Conservation (phyloP, 2,113 vertebrate species). For the Pseudorhombus dupliciocellatus region DNA sequence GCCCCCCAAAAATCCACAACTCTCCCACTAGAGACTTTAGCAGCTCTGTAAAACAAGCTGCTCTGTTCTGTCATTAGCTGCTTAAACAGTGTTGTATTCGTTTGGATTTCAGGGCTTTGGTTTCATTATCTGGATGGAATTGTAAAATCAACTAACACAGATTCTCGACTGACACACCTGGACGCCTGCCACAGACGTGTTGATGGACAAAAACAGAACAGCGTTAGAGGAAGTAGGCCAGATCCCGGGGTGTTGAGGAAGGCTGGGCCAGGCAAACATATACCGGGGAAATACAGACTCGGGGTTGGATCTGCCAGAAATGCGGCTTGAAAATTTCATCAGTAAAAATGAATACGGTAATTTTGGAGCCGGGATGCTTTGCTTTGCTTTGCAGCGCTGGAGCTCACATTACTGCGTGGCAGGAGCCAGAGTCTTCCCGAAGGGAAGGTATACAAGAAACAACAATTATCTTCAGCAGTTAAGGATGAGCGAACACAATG, state of each 20-base stretch:
- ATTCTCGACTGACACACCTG: slow-evolving; percentile 32
- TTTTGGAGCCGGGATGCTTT: slow-evolving; percentile 35
- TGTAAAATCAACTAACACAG: slow-evolving; percentile 33
- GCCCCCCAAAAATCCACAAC: neutral
- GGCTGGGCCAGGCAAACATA: slow-evolving; percentile 11
- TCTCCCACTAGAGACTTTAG: neutral
- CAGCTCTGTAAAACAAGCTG: neutral
- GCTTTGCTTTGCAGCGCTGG: slow-evolving; percentile 22
- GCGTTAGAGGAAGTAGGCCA: slow-evolving; percentile 49
- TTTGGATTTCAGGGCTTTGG: slow-evolving; percentile 4
- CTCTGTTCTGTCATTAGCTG: slow-evolving; percentile 11
- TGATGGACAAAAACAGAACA: slow-evolving; percentile 45
- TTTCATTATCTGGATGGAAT: slow-evolving; percentile 8
- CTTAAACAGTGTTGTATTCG: slow-evolving; percentile 5
- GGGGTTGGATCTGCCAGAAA: slow-evolving; percentile 28
- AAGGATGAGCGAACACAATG: slow-evolving; percentile 75
- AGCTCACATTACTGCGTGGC: slow-evolving; percentile 38
- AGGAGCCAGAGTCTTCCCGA: slow-evolving; percentile 42
- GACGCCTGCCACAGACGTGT: slow-evolving; percentile 23
- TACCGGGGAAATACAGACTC: slow-evolving; percentile 29
- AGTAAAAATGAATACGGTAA: slow-evolving; percentile 45
- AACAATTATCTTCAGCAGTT: slow-evolving; percentile 78
- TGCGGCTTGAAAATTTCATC: slow-evolving; percentile 16
- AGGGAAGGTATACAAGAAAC: slow-evolving; percentile 64
- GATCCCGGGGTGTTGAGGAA: slow-evolving; percentile 33